Conservation (phyloP, 2,113 vertebrate genomes). For the Leucosticte australis region DNA sequence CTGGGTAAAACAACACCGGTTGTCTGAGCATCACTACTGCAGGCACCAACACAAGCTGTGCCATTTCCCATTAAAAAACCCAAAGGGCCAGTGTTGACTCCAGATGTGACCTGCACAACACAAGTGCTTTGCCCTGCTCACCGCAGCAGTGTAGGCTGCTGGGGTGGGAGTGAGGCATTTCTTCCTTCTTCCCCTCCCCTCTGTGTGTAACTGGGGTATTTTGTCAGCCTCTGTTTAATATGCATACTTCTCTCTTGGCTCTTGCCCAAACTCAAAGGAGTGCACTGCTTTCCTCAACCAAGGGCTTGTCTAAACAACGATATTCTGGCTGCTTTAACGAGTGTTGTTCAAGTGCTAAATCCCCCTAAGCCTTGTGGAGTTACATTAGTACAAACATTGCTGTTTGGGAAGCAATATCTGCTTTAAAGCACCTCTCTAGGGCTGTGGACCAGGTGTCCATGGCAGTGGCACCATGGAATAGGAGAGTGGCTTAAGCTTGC, state of each 20-base stretch:
- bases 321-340: not conserved
- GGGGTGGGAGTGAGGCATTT: not conserved
- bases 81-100: not conserved
- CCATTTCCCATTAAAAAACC: not conserved
- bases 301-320: slow-evolving; percentile 12
- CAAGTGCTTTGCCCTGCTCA: not conserved
- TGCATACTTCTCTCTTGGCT: slow-evolving; percentile 9
- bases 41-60: not conserved
- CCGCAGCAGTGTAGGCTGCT: accelerated
- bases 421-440: not conserved
- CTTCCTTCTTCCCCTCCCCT: not conserved
- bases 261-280: not conserved
- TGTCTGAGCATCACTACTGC: not conserved
- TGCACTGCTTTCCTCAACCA: not conserved
- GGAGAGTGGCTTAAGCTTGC: not conserved
- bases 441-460: not conserved
- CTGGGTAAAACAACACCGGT: not conserved
- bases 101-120: not conserved
- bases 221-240: not conserved
- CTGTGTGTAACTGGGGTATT: not conserved
- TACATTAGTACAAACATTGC: not conserved
- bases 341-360: slow-evolving; percentile 24
- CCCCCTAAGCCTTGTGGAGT: not conserved
- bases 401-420: not conserved
- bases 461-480: accelerated